Percentiles rank a stretch among this genome's conserved stretches.
Evolutionary conservation across 1,140 invertebrate species (phyloP).

Genomic region (Pissodes strobi): DNA sequence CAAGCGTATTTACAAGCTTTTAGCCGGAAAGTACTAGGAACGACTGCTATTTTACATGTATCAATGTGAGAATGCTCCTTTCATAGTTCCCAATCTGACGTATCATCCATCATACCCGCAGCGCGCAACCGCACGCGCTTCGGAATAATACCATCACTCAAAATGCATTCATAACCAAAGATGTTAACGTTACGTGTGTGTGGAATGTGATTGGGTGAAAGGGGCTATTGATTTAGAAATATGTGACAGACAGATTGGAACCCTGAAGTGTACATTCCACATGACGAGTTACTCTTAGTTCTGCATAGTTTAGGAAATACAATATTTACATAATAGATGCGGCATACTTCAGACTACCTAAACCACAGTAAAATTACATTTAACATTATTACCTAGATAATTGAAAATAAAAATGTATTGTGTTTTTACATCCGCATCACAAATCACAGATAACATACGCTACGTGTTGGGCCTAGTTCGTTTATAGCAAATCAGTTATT

Average conservation of each 20-base stretch:
- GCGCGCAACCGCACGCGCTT: conserved; percentile 30
- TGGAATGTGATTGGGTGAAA: conserved; percentile 46
- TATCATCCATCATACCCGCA: conserved; percentile 43
- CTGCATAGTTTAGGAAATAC: conserved; percentile 10
- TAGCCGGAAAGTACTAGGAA: conserved; percentile 52
- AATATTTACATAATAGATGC: conserved; percentile 40
- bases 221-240: conserved; percentile 35
- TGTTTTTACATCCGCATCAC: too few relatives aligned
- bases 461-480: too few relatives aligned
- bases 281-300: conserved; percentile 53
- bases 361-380: conserved; percentile 27
- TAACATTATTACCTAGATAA: too few relatives aligned
- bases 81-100: conserved; percentile 56
- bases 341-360: conserved; percentile 26
- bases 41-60: conserved; percentile 57
- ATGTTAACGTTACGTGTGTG: conserved; percentile 17
- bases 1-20: conserved; percentile 66
- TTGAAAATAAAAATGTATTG: too few relatives aligned
- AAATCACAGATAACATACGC: too few relatives aligned
- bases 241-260: conserved; percentile 63
- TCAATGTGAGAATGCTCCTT: conserved; percentile 68
- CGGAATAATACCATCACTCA: background rate
- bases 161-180: conserved; percentile 1
- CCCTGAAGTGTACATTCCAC: conserved; percentile 67
- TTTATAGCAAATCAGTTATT: too few relatives aligned